A percentile compares a stretch with the other conserved stretches of the same genome.
phyloP scores from a whole-genome alignment of 2,797 vertebrate genomes.

The Melanotaenia parkinsoni region DNA sequence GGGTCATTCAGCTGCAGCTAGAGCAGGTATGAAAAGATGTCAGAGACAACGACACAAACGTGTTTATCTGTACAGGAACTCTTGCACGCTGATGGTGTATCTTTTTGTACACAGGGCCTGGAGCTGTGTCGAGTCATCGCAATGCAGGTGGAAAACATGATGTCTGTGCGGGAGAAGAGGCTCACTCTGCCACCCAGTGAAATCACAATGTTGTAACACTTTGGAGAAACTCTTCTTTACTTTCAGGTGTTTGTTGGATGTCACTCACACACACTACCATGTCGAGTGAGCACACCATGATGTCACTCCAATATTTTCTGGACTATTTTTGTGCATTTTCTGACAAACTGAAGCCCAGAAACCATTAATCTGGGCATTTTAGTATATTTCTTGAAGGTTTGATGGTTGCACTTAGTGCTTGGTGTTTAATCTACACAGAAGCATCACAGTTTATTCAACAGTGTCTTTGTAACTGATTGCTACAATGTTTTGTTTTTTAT shows the following conservation, averaged over 20 bases:
- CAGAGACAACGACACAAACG: slow-evolving; percentile 1
- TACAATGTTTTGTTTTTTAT: slow-evolving; percentile 46
- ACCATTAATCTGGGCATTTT: slow-evolving; percentile 13
- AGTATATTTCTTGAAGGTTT: slow-evolving; percentile 14
- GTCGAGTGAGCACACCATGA: slow-evolving; percentile 4
- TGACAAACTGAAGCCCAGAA: not conserved
- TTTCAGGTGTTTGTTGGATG: slow-evolving; percentile 35
- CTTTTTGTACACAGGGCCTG: slow-evolving; percentile 84
- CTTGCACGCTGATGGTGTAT: slow-evolving; percentile 16
- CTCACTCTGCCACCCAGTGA: slow-evolving; percentile 94
- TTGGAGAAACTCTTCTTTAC: slow-evolving; percentile 8
- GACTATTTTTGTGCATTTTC: slow-evolving; percentile 11
- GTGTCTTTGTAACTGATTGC: slow-evolving; percentile 40
- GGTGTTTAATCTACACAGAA: slow-evolving; percentile 32
- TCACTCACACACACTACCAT: not conserved
- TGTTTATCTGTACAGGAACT: not conserved
- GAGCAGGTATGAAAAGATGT: slow-evolving; percentile 86
- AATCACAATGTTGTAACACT: slow-evolving; percentile 91
- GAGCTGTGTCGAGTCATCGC: slow-evolving; percentile 95
- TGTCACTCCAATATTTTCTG: slow-evolving; percentile 21
- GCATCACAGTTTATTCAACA: not conserved
- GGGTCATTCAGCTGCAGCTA: slow-evolving; percentile 92
- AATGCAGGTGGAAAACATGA: slow-evolving; percentile 92
- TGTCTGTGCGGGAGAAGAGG: slow-evolving; percentile 89
- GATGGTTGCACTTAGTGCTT: slow-evolving; percentile 29